A percentile compares a stretch with the other conserved stretches of the same genome.
phyloP scores from a whole-genome alignment of 2,797 vertebrate species.

The Microctenopoma steveboyesi region DNA sequence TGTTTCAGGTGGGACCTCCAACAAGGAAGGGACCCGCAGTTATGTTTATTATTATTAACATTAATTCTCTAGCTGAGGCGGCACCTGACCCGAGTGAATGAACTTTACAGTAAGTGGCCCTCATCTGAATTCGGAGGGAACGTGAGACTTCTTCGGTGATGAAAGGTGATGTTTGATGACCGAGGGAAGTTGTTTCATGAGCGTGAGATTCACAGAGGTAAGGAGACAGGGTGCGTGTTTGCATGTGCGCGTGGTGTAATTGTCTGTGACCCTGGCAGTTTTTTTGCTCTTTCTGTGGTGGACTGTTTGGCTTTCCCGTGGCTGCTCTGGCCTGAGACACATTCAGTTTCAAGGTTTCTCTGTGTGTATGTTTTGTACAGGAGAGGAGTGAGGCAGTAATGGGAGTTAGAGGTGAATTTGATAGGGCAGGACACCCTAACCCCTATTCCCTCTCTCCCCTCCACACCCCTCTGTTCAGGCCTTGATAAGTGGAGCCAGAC shows the following conservation, averaged over 20 bases:
- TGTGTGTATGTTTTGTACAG: constrained; percentile 38
- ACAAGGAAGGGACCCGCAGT: background rate
- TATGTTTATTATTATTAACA: constrained; percentile 12
- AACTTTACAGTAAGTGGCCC: background rate
- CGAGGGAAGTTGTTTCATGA: background rate
- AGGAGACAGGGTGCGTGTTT: constrained; percentile 24
- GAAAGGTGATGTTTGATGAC: constrained; percentile 12
- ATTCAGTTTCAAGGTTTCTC: constrained; percentile 67
- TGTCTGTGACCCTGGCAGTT: constrained; percentile 66
- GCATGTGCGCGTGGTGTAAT: constrained; percentile 47
- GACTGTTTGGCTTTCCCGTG: constrained; percentile 72
- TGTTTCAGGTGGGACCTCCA: constrained; percentile 43
- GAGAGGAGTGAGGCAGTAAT: constrained; percentile 48
- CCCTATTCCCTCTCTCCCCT: constrained; percentile 40
- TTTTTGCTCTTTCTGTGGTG: constrained; percentile 50
- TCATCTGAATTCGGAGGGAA: constrained; percentile 23
- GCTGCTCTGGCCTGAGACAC: constrained; percentile 67
- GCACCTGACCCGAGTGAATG: constrained; percentile 15
- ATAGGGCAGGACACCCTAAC: constrained; percentile 70
- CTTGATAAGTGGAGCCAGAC: constrained; percentile 84
- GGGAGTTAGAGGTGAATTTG: constrained; percentile 65
- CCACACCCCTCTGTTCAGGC: constrained; percentile 64
- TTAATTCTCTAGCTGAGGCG: constrained; percentile 27
- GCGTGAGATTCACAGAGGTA: constrained; percentile 15
- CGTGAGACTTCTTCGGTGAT: constrained; percentile 5